phyloP scores from a whole-genome alignment of 2,888 invertebrate genomes.

The Leucozona laternaria region DNA sequence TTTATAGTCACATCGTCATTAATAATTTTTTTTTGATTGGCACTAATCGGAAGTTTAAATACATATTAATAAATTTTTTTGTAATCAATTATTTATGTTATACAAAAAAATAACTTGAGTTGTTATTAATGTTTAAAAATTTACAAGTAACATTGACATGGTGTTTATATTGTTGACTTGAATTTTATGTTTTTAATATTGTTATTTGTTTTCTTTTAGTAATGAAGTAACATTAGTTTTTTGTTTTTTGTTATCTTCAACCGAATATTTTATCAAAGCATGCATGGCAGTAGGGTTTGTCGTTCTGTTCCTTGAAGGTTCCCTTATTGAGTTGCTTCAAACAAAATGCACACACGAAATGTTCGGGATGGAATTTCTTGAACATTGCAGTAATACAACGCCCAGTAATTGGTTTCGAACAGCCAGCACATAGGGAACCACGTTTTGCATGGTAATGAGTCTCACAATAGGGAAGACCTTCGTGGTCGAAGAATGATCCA shows the following conservation, averaged over 20 bases:
- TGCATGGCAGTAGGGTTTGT: conserved; percentile 98
- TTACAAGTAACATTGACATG: conserved; percentile 41
- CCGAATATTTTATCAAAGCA: conserved; percentile 99
- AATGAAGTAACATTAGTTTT: conserved; percentile 13
- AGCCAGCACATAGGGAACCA: conserved; percentile 98
- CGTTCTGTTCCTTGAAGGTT: conserved; percentile 99
- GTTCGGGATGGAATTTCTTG: conserved; percentile 99
- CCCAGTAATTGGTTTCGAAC: conserved; percentile 98
- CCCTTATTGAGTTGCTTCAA: conserved; percentile 98
- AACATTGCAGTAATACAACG: conserved; percentile 99
- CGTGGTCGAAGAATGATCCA: conserved; percentile 99
- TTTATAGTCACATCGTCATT: conserved; percentile 47
- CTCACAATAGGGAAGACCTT: conserved; percentile 99
- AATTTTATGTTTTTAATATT: conserved; percentile 38
- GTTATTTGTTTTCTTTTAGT: conserved; percentile 26
- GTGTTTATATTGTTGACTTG: conserved; percentile 20
- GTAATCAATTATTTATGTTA: conserved; percentile 26
- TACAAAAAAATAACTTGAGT: conserved; percentile 31
- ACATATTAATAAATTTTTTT: conserved; percentile 36
- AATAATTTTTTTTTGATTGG: conserved; percentile 49
- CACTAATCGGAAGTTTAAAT: conserved; percentile 66
- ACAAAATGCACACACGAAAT: conserved; percentile 99
- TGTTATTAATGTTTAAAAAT: conserved; percentile 36
- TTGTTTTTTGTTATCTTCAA: conserved; percentile 83
- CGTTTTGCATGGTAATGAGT: conserved; percentile 99